Conservation (phyloP, 2,113 vertebrate genomes). For the Mungos mungo region DNA sequence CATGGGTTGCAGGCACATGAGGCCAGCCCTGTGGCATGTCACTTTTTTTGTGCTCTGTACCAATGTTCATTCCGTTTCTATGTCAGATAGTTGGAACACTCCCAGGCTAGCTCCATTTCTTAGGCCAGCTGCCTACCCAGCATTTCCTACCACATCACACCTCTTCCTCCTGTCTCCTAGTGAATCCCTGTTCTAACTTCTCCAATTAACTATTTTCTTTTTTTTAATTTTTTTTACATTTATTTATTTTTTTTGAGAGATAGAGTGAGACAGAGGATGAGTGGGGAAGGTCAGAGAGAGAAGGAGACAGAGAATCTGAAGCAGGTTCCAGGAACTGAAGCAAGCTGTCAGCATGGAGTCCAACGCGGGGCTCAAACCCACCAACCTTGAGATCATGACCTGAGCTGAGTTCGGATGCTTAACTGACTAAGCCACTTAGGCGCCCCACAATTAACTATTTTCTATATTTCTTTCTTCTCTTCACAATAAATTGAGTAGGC, state of each 20-base stretch:
- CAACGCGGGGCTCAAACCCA: too few species aligned
- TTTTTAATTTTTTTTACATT: too few species aligned
- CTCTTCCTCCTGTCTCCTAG: background rate
- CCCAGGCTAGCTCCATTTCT: background rate
- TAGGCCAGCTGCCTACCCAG: background rate
- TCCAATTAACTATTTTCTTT: background rate
- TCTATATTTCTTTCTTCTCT: slow-evolving; percentile 30
- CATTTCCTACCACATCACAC: background rate
- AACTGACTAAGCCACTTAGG: too few species aligned
- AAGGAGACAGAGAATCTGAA: too few species aligned
- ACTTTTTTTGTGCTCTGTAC: background rate
- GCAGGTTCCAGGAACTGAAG: too few species aligned
- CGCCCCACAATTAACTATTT: background rate
- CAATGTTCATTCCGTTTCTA: background rate
- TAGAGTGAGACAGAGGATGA: too few species aligned
- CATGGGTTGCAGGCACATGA: background rate
- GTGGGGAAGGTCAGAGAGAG: too few species aligned
- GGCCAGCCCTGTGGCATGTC: background rate
- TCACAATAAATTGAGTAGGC: slow-evolving; percentile 4
- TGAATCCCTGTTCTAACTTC: background rate
- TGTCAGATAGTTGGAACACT: background rate
- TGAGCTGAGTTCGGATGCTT: too few species aligned
- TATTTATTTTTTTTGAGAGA: too few species aligned
- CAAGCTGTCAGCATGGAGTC: too few species aligned
- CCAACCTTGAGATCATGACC: too few species aligned